Evolutionary conservation across 2,113 vertebrate genomes (phyloP), one percentile per base, ranked within the genome.

Genomic region (Rynchops niger): DNA sequence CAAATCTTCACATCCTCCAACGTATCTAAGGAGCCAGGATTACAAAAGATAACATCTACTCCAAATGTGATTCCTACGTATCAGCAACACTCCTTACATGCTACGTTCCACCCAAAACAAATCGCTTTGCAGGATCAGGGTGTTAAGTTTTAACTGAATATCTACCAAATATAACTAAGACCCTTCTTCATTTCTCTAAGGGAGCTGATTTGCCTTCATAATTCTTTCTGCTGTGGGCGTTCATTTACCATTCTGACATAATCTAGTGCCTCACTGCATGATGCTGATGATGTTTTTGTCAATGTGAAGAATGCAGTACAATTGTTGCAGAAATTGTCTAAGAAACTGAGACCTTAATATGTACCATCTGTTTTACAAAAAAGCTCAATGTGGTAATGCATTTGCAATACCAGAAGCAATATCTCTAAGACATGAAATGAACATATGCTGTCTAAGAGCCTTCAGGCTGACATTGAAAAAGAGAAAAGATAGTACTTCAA

Each of bases 381-480:
- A 96, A 97, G 71, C 97, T 98, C 98, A 97, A 98, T 98, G 98
- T 98, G 98, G 98, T 98, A 98, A 98, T 98, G 98, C 98, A 96
- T 98, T 98, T 98, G 98, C 97, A 97, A 98, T 98, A 98, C 98
- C 98, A 98, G 98, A 98, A 99, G 98, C 98, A 98, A 98, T 98
- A 98, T 99, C 98, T 99, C 97, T 98, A 99, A 99, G 98, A 99
- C 99, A 99, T 98, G 98, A 98, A 98, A 99, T 98, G 99, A 99
- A 99, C 99, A 99, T 99, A 99, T 99, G 99, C 99, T 99, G 98
- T 98, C 98, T 99, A 98, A 98, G 98, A 99, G 99, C 99, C 99
- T 98, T 98, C 96, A 98, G 99, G 99, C 99, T 99, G 99, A 99
- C 99, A 99, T 97, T 99, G 99, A 99, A 99, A 99, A 99, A 99